Evolutionary conservation across 1,140 invertebrate genomes (phyloP).

Genomic region (Delia radicum): DNA sequence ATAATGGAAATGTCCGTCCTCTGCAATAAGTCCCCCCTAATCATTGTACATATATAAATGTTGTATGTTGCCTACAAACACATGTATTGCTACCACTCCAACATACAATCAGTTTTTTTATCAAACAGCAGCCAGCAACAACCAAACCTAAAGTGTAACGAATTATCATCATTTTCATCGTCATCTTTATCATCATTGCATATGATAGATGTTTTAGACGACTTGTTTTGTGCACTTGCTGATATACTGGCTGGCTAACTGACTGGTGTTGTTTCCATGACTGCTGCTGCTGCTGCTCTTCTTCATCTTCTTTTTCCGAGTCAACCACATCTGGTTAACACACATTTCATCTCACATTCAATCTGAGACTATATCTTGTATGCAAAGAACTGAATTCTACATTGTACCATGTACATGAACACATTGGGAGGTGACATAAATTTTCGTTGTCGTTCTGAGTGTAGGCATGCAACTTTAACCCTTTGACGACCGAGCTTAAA

Average conservation of each 20-base stretch:
- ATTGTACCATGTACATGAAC: neutral
- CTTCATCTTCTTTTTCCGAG: neutral
- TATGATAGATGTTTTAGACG: neutral
- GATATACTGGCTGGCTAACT: neutral
- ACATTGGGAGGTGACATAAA: slow-evolving; percentile 3
- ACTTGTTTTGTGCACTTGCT: neutral
- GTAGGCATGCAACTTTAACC: neutral
- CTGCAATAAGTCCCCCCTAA: no score
- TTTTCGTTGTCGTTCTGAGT: neutral
- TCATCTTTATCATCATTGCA: neutral
- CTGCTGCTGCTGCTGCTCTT: neutral
- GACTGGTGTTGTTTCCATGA: neutral
- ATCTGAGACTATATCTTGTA: neutral
- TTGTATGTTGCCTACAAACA: neutral
- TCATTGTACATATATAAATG: no score
- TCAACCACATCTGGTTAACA: neutral
- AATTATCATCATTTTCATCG: neutral
- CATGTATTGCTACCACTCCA: neutral
- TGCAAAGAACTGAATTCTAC: no score
- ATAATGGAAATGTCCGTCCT: no score
- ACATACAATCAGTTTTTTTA: neutral
- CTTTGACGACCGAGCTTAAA: no score
- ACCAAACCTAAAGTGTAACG: neutral
- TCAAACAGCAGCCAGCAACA: neutral
- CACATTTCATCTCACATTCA: neutral